A percentile compares a stretch with the other conserved stretches of the same genome.
Conservation (phyloP, 1,140 invertebrate genomes). For the Drosophila nasuta region DNA sequence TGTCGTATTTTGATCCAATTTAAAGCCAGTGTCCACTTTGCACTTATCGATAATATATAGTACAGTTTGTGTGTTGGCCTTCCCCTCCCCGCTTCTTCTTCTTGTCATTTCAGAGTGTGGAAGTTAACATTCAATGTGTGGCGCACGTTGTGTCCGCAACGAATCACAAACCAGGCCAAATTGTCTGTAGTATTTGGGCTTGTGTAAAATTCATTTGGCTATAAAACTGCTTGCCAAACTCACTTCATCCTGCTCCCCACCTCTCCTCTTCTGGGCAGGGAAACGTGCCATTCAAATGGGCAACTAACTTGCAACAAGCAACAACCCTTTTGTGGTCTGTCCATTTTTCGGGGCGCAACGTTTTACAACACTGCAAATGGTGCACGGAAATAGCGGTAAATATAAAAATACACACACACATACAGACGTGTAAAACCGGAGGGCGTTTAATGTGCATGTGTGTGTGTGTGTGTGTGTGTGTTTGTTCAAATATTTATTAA, state of each 20-base stretch:
- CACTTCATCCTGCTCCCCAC: background rate
- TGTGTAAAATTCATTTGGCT: conserved; percentile 77
- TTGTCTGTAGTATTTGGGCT: conserved; percentile 55
- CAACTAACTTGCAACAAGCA: conserved; percentile 72
- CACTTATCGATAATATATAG: conserved; percentile 17
- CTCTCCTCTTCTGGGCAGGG: background rate
- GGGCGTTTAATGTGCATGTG: conserved; percentile 44
- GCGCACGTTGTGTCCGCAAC: conserved; percentile 21
- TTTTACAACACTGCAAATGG: conserved; percentile 80
- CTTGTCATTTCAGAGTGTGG: background rate
- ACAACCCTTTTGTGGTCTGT: conserved; percentile 72
- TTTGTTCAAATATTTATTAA: conserved; percentile 81
- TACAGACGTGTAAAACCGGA: background rate
- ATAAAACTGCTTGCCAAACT: conserved; percentile 60
- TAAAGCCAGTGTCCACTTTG: background rate
- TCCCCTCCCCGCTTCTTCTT: background rate
- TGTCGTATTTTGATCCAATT: background rate
- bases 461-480: conserved; percentile 47
- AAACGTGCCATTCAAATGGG: conserved; percentile 70
- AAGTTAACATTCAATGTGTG: conserved; percentile 23
- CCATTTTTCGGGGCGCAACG: conserved; percentile 65
- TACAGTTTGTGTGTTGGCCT: background rate
- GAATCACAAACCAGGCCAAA: conserved; percentile 77
- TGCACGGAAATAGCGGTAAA: conserved; percentile 80
- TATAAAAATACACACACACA: conserved; percentile 70